Conservation (phyloP, 2,113 vertebrate genomes). For the Otis tarda region DNA sequence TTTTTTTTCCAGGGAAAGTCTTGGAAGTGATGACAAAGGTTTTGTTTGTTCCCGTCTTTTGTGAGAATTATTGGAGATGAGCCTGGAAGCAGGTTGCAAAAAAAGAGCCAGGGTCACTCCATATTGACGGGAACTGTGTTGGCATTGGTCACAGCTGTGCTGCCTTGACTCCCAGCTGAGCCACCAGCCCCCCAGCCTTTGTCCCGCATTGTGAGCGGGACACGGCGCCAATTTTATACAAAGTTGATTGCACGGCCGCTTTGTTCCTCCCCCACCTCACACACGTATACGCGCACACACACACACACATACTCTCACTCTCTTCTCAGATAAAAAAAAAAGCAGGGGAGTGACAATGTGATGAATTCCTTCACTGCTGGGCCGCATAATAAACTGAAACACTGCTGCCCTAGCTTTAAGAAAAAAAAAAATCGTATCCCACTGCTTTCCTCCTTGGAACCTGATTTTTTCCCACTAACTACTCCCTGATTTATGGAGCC, state of each 20-base stretch:
- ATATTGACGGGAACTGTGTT: constrained; percentile 84
- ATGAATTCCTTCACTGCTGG: constrained; percentile 77
- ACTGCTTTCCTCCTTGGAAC: constrained; percentile 73
- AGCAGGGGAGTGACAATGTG: constrained; percentile 52
- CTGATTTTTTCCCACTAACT: constrained; percentile 82
- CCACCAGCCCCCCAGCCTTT: constrained; percentile 88
- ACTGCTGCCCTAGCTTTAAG: not conserved
- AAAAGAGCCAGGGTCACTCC: constrained; percentile 83
- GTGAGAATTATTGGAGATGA: constrained; percentile 79
- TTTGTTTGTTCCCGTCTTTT: constrained; percentile 76
- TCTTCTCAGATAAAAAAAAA: not conserved
- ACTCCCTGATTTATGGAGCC: constrained; percentile 85
- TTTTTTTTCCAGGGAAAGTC: constrained; percentile 75
- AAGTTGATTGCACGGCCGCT: constrained; percentile 83
- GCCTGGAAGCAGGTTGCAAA: constrained; percentile 73
- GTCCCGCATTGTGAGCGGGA: constrained; percentile 80
- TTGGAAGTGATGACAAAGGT: constrained; percentile 82
- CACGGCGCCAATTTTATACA: constrained; percentile 83
- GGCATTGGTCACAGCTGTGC: constrained; percentile 91
- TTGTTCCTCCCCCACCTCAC: constrained; percentile 75
- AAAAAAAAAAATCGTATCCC: not conserved
- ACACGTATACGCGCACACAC: constrained; percentile 22
- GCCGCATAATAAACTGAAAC: constrained; percentile 59
- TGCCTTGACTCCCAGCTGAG: constrained; percentile 75
- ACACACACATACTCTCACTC: not conserved